Conservation (phyloP, 2,113 vertebrate species). For the Rattus rattus region DNA sequence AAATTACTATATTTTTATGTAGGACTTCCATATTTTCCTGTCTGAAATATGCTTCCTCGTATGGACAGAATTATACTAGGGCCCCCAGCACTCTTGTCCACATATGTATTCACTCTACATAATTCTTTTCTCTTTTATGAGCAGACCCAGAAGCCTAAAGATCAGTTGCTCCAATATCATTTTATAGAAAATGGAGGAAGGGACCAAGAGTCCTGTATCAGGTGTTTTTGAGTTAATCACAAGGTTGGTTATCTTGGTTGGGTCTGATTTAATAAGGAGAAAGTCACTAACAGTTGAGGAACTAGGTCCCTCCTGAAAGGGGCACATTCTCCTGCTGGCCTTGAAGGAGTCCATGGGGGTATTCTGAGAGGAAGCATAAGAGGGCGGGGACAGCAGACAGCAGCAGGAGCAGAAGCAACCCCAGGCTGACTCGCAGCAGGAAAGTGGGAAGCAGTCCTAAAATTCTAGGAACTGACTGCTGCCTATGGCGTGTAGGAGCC, state of each 20-base stretch:
- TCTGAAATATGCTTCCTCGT: neutral
- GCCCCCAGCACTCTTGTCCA: neutral
- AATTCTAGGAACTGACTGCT: neutral
- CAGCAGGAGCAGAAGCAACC: neutral
- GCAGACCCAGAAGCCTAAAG: too few species aligned
- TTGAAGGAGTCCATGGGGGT: neutral
- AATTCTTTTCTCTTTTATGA: neutral
- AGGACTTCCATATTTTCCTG: neutral
- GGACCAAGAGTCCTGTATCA: neutral
- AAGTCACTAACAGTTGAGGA: neutral
- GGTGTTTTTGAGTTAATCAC: neutral
- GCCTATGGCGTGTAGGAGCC: neutral
- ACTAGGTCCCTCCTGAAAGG: neutral
- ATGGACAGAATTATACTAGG: neutral
- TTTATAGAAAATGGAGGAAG: neutral
- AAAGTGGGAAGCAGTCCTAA: neutral
- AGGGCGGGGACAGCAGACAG: neutral
- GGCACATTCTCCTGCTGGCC: neutral
- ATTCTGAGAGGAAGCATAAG: neutral
- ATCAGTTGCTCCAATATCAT: too few species aligned
- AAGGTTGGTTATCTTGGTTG: neutral
- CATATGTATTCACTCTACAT: too few species aligned
- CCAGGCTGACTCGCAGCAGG: neutral
- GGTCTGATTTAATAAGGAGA: neutral
- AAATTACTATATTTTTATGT: neutral